Evolutionary conservation across 1,140 invertebrate genomes (phyloP), one percentile per base, ranked within the genome.

Genomic region (Lordiphosa clarofinis): DNA sequence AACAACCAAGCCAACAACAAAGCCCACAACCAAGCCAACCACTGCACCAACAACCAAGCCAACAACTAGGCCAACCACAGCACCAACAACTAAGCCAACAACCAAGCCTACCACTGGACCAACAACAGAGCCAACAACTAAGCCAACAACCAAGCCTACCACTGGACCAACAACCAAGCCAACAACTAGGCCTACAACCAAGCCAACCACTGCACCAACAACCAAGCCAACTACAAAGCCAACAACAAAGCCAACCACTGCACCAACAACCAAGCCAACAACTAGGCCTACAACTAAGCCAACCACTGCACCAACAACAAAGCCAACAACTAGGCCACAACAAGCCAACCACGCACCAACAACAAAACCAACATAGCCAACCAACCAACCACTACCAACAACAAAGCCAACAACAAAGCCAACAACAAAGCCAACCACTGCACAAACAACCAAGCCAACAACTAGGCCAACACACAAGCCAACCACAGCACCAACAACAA

Each of bases 81-180:
- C 21, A 3, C 42, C 36, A 0, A 56, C 35, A 1, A 19, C 48
- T 1, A 47, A 50, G 10, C 33, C 62, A 0, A 31, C 39, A 0
- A 7, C 11, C 0, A 36, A 42, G 5, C 48, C 50, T 4, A 59
- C 49, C 7, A 15, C 33, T 7, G 13, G 35, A 15, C 39, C 49
- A 35, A 8, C 11, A 8, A 31, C 19, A 55, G 31, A 48, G 8
- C 6, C 43, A 9, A 44, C 24, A 24, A 19, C 13, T 12, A n/a
- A 19, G 19, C 19, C 43, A 5, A 65, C 59, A 1, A 62, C 59
- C 33, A 52, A 42, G 7, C 47, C 56, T 0, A 52, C 54, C 0
- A 39, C 40, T 0, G 13, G 36, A 9, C 28, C 21, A 1, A 3
- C 15, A 8, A 10, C 7, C 2, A 35, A 24, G 4, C 13, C 44